These are phyloP conservation scores for Enteromius trimaculatus DNA, from an alignment of 2,797 vertebrate species.

Conservation along the genomic window DNA sequence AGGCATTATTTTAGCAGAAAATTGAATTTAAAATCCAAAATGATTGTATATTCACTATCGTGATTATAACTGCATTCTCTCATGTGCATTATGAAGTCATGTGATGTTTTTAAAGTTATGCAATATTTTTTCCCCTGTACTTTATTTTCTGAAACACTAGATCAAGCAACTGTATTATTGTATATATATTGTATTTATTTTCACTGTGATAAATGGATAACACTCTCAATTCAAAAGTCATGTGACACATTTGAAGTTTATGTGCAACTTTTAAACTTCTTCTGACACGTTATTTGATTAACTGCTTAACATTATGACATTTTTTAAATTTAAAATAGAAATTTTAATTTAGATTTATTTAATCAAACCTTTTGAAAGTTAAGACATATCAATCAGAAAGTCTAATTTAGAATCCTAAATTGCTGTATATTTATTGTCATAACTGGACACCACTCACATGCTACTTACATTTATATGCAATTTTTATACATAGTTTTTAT, in stretches of 20 bases:
- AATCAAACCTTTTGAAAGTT: background rate
- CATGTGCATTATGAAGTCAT: background rate
- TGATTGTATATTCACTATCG: background rate
- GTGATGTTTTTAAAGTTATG: background rate
- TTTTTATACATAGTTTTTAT: background rate
- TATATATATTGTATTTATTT: background rate
- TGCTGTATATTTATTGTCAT: background rate
- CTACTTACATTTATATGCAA: background rate
- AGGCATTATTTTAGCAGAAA: too few species aligned
- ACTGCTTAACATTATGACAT: too few species aligned
- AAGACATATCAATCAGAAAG: background rate
- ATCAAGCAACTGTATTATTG: background rate
- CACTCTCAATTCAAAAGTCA: background rate
- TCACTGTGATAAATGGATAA: background rate
- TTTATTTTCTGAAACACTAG: background rate
- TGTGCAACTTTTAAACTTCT: background rate
- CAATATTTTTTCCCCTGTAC: background rate
- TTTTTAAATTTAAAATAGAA: too few species aligned
- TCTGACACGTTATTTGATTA: background rate
- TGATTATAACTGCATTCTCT: background rate
- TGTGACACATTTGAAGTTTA: background rate
- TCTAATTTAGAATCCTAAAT: background rate
- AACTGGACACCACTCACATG: background rate
- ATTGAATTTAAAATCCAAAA: too few species aligned
- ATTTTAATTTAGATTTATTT: too few species aligned